Percentiles rank a stretch among this genome's conserved stretches.
Evolutionary conservation across 2,797 vertebrate genomes (phyloP).

Genomic region (Fundulus diaphanus): DNA sequence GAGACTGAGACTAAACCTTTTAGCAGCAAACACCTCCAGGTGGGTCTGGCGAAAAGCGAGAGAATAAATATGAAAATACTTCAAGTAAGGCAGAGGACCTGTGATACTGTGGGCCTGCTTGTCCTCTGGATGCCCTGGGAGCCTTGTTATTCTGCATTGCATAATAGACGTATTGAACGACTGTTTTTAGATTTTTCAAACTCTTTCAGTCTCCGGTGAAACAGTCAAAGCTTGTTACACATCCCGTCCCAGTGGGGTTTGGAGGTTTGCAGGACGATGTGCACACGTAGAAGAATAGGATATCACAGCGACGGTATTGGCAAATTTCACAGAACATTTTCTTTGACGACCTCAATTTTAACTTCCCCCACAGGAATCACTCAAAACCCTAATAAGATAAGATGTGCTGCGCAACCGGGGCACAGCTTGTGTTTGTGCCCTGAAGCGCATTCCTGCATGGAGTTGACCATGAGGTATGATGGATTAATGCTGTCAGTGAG

Average conservation of each 20-base stretch:
- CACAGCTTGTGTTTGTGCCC: neutral
- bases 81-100: neutral
- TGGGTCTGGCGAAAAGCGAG: neutral
- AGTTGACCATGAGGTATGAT: constrained; percentile 1
- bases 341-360: neutral
- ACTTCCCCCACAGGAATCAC: neutral
- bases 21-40: neutral
- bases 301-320: neutral
- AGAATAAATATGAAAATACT: neutral
- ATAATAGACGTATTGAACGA: neutral
- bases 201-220: neutral
- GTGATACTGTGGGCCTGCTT: neutral
- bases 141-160: neutral
- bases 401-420: neutral
- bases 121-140: neutral
- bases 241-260: neutral
- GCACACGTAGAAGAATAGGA: neutral
- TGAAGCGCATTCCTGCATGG: neutral
- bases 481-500: constrained; percentile 28
- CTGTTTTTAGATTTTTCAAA: neutral
- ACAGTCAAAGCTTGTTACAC: neutral
- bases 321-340: neutral
- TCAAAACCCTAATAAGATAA: neutral
- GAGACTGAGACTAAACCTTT: neutral
- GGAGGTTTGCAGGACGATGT: neutral